Conservation (phyloP, 2,797 vertebrate species). For the Rhinella marina region DNA sequence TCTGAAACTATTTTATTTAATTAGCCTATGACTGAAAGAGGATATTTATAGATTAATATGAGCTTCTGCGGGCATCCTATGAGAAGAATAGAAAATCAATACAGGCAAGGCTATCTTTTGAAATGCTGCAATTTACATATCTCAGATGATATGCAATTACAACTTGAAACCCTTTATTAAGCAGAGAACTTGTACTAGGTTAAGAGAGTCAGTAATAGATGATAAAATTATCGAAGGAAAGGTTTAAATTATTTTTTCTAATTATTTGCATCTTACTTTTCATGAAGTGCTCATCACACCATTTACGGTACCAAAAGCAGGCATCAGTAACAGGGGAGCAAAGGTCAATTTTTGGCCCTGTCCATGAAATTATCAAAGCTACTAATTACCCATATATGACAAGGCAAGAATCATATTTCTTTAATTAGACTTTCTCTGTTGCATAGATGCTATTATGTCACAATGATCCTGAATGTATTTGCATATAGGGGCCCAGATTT, state of each 20-base stretch:
- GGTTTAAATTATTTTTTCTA: neutral
- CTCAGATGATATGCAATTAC: constrained; percentile 40
- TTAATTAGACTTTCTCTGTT: too few species aligned
- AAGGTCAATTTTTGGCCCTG: neutral
- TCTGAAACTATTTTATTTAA: constrained; percentile 37
- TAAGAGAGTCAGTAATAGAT: constrained; percentile 20
- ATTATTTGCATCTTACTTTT: constrained; percentile 4
- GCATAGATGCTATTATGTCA: too few species aligned
- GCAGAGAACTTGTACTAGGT: constrained; percentile 14
- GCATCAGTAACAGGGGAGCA: neutral
- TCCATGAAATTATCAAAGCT: neutral
- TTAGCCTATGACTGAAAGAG: constrained; percentile 29
- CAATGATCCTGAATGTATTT: too few species aligned
- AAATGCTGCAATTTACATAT: constrained; percentile 40
- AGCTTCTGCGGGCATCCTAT: constrained; percentile 26
- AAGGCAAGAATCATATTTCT: neutral
- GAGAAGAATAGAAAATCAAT: constrained; percentile 49
- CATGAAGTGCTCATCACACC: neutral
- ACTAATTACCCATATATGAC: neutral
- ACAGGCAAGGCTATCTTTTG: constrained; percentile 27
- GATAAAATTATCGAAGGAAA: neutral
- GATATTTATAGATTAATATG: constrained; percentile 45
- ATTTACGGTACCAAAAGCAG: constrained; percentile 31
- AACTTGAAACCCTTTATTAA: constrained; percentile 39
- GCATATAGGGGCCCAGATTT: too few species aligned